Evolutionary conservation across 92 coral and sea anemone species (phyloP), one percentile per base, ranked within the genome.

Genomic region (Paragorgia papillata): DNA sequence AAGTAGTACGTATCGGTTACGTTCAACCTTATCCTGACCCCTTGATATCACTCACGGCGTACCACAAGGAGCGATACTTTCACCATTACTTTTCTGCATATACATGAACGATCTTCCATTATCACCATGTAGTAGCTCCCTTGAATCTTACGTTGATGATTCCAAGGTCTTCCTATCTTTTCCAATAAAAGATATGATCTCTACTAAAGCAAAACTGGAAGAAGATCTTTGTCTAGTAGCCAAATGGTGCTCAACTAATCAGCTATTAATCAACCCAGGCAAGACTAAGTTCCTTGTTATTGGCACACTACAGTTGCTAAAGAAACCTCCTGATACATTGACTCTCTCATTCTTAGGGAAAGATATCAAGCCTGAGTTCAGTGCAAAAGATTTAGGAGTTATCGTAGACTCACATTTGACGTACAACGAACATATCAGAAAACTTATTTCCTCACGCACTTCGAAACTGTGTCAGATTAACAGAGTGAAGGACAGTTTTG

Each of bases 91-190:
- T 17, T 63, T 63, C 44, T 17, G 50, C 18, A 29, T 63, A 13
- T 73, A 73, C 26, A 51, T 51, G 26, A 51, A 51, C 58, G 43
- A 32, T 62, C 41, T 62, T 19, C 44, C 69, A 30, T 4, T 15
- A 19, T 57, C 21, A 62, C 21, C 43, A 10, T 27, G 26, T 51
- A 17, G 21, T 17, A 51, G 58, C 46, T 29, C 40, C 46, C 76
- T 44, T 69, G 76, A 69, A 30, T 73, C 79, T 15, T 29, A 27
- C 51, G 44, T 73, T 19, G 65, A 30, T 39, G 31, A 54, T 26
- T 73, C 79, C 48, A 73, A 73, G 64, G 28, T 73, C 18, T 73
- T 30, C 48, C 44, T 51, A 33, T 73, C 65, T 15, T 73, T 73
- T 26, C 12, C 64, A 17, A 37, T 37, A 37, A 37, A 37, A 37